Evolutionary conservation across 2,113 vertebrate genomes (phyloP).

Genomic region (Tachysurus vachellii): DNA sequence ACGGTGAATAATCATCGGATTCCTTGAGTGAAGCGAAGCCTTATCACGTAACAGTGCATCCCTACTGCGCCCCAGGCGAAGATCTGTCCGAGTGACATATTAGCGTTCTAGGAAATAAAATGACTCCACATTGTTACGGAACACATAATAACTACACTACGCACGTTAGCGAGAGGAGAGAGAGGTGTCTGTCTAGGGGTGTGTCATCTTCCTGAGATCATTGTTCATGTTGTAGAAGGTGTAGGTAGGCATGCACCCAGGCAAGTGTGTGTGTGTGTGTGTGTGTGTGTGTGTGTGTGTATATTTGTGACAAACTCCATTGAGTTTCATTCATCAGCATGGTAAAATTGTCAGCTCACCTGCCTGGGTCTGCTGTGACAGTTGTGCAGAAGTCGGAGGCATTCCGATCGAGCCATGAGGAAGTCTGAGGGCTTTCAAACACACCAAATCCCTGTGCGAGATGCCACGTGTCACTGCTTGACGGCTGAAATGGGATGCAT

Average conservation of each 20-base stretch:
- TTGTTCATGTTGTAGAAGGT: constrained; percentile 9
- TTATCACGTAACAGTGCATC: constrained; percentile 22
- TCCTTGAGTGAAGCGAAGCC: constrained; percentile 11
- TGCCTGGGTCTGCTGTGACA: constrained; percentile 60
- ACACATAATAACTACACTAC: constrained; percentile 11
- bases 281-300: constrained; percentile 19
- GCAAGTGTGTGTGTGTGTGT: not conserved
- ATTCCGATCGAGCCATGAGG: constrained; percentile 53
- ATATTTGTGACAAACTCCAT: constrained; percentile 35
- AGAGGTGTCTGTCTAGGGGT: not conserved
- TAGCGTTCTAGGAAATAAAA: not conserved
- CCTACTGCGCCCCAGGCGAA: not conserved
- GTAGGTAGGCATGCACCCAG: not conserved
- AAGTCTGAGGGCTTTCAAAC: constrained; percentile 59
- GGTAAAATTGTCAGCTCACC: constrained; percentile 57
- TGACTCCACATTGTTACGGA: not conserved
- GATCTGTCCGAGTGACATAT: constrained; percentile 20
- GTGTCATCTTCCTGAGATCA: constrained; percentile 15
- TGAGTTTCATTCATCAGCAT: constrained; percentile 51
- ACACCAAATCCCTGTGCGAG: constrained; percentile 59
- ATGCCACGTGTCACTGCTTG: constrained; percentile 56
- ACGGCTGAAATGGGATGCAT: constrained; percentile 45
- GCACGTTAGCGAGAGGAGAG: not conserved
- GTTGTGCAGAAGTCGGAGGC: constrained; percentile 59
- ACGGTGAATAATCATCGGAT: constrained; percentile 17